Percentiles rank a stretch among this genome's conserved stretches.
Conservation (phyloP, 2,797 vertebrate species). For the Cossypha heuglini region DNA sequence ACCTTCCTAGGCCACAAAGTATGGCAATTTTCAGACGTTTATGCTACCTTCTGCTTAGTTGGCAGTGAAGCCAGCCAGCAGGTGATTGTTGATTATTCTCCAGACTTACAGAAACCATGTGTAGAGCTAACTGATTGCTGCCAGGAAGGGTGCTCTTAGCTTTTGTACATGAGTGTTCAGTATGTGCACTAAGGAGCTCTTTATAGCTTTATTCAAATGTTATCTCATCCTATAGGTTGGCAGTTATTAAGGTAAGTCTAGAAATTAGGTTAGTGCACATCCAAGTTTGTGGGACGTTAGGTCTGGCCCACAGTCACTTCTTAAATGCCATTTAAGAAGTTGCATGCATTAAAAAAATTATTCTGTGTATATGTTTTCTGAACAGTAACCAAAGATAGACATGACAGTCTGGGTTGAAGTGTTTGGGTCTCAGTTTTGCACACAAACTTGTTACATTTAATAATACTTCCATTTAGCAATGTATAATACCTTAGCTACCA, state of each 20-base stretch:
- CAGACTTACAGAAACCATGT: neutral
- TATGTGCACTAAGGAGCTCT: neutral
- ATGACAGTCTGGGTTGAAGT: neutral
- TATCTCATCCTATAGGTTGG: neutral
- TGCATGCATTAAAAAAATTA: neutral
- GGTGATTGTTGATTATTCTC: neutral
- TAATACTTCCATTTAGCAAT: neutral
- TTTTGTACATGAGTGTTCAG: neutral
- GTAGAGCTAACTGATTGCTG: neutral
- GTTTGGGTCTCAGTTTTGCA: neutral
- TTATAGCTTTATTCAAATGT: neutral
- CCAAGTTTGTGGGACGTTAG: neutral
- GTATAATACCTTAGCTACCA: neutral
- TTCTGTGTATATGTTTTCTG: neutral
- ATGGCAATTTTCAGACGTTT: neutral
- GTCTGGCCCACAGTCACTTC: neutral
- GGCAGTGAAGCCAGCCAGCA: neutral
- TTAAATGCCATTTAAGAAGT: neutral
- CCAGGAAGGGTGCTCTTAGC: neutral
- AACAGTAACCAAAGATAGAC: neutral
- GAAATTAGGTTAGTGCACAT: neutral
- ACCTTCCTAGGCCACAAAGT: neutral
- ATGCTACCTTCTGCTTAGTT: neutral
- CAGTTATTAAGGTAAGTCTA: neutral
- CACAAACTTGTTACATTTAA: neutral